Base-by-base conservation (phyloP, 2,888 invertebrate genomes). In the Eristalis tenax region DNA sequence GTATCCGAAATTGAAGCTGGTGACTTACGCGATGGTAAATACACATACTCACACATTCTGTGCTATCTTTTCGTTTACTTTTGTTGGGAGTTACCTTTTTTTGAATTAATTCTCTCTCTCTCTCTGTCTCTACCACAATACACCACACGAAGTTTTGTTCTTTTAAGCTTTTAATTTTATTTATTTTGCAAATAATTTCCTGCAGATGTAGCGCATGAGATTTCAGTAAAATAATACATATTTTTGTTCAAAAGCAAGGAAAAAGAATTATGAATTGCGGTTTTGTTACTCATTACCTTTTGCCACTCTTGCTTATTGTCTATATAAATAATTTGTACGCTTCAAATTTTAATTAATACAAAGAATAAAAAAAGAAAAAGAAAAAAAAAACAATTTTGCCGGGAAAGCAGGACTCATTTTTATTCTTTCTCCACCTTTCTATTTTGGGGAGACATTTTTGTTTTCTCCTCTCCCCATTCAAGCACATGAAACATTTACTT, bases 1-100 rank as follows among this genome's bases (percentile, higher is more conserved):
- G 94, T 97, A 73, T 97, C 96, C 57, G 98, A 98, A 94, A 98
- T 99, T 89, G 98, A 98, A 94, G 98, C 98, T 38, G 98, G 98
- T 10, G 98, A 98, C 93, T 94, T 98, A 89, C 94, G 97, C 93
- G 98, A 98, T 93, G 98, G 98, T 98, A 94, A 91, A 89, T 82
- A 78, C 57, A 66, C 50, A 32, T 89, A 80, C 73, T 70, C 38
- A 28, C 6, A 23, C 65, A 81, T 65, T 71, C 28, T 66, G 70
- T 65, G 73, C 65, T 80, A 88, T 56, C 28, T 65, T 79, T 68
- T 28, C n/a, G 59, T 43, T 59, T 59, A 5, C 59, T 70, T 73
- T 65, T 23, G 26, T 74, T 64, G 26, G 56, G 43, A 15, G 32
- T 15, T 56, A 8, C 64, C 13, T 66, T 22, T 22, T 56, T 35